A percentile compares a stretch with the other conserved stretches of the same genome.
These are phyloP conservation scores for Eueremaeus valkanovi DNA, from an alignment of 2,888 invertebrate genomes.

Conservation along the genomic window DNA sequence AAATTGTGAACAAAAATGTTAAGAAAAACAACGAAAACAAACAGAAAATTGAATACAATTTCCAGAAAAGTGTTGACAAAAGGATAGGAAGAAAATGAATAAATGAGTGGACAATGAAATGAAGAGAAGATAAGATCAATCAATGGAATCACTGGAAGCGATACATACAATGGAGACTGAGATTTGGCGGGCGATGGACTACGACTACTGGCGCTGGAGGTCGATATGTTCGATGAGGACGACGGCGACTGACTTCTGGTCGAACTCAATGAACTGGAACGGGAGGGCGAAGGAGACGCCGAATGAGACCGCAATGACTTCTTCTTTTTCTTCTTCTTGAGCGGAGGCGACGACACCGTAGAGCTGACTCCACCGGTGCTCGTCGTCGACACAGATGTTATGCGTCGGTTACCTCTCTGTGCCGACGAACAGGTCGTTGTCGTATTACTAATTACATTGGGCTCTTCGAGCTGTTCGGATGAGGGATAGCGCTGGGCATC, in stretches of 20 bases:
- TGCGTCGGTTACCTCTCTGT: background rate
- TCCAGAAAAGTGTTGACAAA: too few relatives aligned
- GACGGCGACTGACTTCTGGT: conserved; percentile 49
- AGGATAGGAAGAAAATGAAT: too few relatives aligned
- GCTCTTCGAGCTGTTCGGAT: conserved; percentile 22
- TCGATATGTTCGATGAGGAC: conserved; percentile 48
- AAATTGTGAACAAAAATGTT: background rate
- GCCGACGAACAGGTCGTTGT: background rate
- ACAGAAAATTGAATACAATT: too few relatives aligned
- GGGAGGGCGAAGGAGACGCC: conserved; percentile 49
- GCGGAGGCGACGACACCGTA: conserved; percentile 33
- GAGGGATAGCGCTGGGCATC: conserved; percentile 23
- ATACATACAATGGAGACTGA: conserved; percentile 46
- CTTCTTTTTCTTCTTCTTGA: conserved; percentile 41
- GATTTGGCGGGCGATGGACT: conserved; percentile 52
- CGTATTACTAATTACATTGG: conserved; percentile 3
- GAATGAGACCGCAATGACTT: conserved; percentile 45
- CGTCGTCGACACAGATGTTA: conserved; percentile 23
- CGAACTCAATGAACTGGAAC: conserved; percentile 50
- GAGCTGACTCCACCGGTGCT: conserved; percentile 23
- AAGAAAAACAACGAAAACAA: too few relatives aligned
- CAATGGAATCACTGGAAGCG: background rate
- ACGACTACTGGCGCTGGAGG: conserved; percentile 53
- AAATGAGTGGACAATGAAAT: conserved; percentile 13
- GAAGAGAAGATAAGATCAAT: background rate